Base-by-base conservation (phyloP, 1,140 invertebrate genomes). In the Mycetomoellerius zeteki region DNA sequence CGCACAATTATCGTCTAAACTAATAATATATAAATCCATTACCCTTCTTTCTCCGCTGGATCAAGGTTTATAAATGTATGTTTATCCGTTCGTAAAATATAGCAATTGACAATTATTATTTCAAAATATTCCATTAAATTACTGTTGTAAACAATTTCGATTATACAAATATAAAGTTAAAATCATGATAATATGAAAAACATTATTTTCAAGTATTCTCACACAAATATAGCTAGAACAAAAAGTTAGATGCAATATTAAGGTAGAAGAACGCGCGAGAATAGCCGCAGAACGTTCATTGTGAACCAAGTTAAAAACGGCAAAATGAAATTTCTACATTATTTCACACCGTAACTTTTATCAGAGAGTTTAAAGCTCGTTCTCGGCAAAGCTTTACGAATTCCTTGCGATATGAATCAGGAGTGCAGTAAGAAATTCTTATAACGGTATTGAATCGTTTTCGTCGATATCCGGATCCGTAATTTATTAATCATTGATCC, bases 281-380 rank as follows among this genome's bases (percentile, higher is more conserved):
- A 43, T 4, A 43, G 33, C 24, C 67, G 16, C 21, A 24, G 19
- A 58, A 54, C 69, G 27, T 84, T 75, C 56, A 43, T 75, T 84
- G 21, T 47, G 54, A 73, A 33, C 19, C n/a, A 3, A 12, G 54
- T 60, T 84, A 84, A 84, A 84, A 50, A 60, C 56, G 54, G 69
- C 27, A 60, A 75, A 71, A 84, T 73, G 54, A 84, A 84, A 84
- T 60, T 73, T 84, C 69, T 73, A 73, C 54, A 60, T 84, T 84
- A 84, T 75, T 84, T 73, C 80, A 60, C 69, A 19, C 43, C 67
- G 69, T 60, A 84, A 60, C 69, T 73, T 84, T 62, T 75, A 82
- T 84, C 54, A 56, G 10, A 24, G 58, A 75, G 69, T 84, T 84
- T 73, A 60, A 73, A 75, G 30, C 54, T 71, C 67, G 19, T 69